These are phyloP conservation scores for Hydractinia echinata DNA, from an alignment of 30 jellyfish, hydroid and myxozoan genomes.

Conservation along the genomic window DNA sequence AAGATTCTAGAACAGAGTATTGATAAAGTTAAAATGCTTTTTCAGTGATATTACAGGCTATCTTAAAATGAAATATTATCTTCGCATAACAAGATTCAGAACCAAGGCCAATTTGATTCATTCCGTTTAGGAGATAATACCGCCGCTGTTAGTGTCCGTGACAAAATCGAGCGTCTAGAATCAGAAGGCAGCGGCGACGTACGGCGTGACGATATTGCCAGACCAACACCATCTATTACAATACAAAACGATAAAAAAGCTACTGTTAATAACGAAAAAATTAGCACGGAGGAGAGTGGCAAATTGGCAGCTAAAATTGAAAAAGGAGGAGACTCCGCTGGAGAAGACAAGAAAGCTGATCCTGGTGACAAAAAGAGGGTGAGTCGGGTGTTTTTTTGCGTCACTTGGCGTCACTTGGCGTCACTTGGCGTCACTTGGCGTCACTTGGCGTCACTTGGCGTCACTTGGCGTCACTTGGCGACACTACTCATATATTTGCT, in stretches of 20 bases:
- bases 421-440: too few species aligned
- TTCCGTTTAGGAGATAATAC: slow-evolving; percentile 9
- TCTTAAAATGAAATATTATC: slow-evolving; percentile 2
- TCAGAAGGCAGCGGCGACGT: slow-evolving; percentile 36
- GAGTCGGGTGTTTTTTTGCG: background rate
- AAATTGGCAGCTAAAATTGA: slow-evolving; percentile 8
- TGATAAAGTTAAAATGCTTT: background rate
- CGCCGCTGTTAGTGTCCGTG: background rate
- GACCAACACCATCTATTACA: slow-evolving; percentile 25
- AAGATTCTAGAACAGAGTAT: background rate
- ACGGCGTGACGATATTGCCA: slow-evolving; percentile 33
- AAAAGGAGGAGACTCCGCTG: background rate
- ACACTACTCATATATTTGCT: too few species aligned
- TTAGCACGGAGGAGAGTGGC: slow-evolving; percentile 21
- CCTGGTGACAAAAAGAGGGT: slow-evolving; percentile 29
- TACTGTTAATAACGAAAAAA: slow-evolving; percentile 5
- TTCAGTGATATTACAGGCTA: background rate
- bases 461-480: too few species aligned
- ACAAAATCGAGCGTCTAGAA: slow-evolving; percentile 3
- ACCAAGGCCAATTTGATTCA: background rate
- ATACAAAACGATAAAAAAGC: background rate
- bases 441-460: too few species aligned
- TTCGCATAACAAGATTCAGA: background rate
- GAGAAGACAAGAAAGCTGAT: background rate
- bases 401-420: too few species aligned